Evolutionary conservation across 2,113 vertebrate species (phyloP).

Genomic region (Dunckerocampus dactyliophorus): DNA sequence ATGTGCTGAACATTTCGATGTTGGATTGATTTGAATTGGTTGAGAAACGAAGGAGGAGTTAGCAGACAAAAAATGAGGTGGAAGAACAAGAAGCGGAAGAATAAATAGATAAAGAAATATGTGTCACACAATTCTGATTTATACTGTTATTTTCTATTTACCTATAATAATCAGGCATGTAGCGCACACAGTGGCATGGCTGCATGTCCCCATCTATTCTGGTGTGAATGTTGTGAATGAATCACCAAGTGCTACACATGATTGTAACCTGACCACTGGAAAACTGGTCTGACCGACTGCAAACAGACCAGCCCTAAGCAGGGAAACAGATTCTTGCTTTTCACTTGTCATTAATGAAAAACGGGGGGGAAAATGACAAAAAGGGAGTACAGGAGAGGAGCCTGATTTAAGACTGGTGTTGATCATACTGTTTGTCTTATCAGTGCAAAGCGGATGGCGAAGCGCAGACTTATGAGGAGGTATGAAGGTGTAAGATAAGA

Average conservation of each 20-base stretch:
- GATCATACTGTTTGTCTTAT: conserved; percentile 50
- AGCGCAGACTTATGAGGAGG: conserved; percentile 58
- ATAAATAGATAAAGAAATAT: no score
- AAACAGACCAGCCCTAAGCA: conserved; percentile 38
- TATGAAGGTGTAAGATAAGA: conserved; percentile 57
- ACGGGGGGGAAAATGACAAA: conserved; percentile 17
- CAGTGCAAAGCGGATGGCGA: conserved; percentile 49
- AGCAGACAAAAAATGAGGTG: no score
- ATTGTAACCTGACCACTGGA: conserved; percentile 47
- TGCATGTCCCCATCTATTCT: conserved; percentile 8
- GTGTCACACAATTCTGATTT: no score
- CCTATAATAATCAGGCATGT: neutral
- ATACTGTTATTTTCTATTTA: no score
- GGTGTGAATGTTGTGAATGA: conserved; percentile 20
- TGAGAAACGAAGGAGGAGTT: no score
- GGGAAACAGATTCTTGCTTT: conserved; percentile 26
- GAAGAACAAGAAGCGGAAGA: no score
- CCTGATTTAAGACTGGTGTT: conserved; percentile 31
- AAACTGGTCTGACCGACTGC: conserved; percentile 32
- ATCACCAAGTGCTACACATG: conserved; percentile 27
- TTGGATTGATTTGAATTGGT: no score
- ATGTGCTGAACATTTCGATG: no score
- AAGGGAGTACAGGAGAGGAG: conserved; percentile 31
- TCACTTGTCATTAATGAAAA: conserved; percentile 52
- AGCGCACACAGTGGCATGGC: neutral